Evolutionary conservation across 2,113 vertebrate species (phyloP), one percentile per base, ranked within the genome.

Genomic region (Cacatua alba): DNA sequence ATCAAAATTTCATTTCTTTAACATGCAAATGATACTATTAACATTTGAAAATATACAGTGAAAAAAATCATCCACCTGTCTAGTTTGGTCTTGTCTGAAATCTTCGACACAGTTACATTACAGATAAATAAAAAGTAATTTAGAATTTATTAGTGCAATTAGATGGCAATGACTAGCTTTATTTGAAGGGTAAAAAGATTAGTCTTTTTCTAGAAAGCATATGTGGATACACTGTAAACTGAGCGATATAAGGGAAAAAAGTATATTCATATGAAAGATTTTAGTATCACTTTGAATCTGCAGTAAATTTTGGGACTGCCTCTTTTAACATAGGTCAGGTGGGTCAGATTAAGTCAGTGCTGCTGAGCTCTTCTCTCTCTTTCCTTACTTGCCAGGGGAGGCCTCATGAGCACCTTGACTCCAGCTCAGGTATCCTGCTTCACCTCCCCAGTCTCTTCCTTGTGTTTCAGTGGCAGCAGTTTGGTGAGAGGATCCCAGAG

Each of bases 1-100:
- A 96, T 95, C 90, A 96, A 91, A 97, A 89, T 96, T 95, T 97
- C 31, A 94, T 91, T 98, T 97, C 96, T 97, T 97, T 96, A 96
- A 77, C 83, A 97, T 97, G 94, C 83, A 97, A 97, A 97, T 97
- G 74, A 92, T 96, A 82, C 51, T 91, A 94, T 97, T 96, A 97
- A 81, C 31, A 51, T 86, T 94, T 92, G 63, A 96, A 98, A 97
- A 97, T 94, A 96, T 76, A 96, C 90, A 95, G 77, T 53, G 79
- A 75, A 95, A 69, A 68, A 64, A 86, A 51, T 82, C 43, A 94
- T 95, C 82, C 57, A 82, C 83, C 72, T 94, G 43, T 91, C 91
- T 94, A 72, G 78, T 88, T 80, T 87, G 82, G 65, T 96, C 81
- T 92, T n/a, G 41, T 76, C 52, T 95, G 81, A 97, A 95, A 92